Evolutionary conservation across 2,113 vertebrate species (phyloP).

Genomic region (Forbesichthys agassizii): DNA sequence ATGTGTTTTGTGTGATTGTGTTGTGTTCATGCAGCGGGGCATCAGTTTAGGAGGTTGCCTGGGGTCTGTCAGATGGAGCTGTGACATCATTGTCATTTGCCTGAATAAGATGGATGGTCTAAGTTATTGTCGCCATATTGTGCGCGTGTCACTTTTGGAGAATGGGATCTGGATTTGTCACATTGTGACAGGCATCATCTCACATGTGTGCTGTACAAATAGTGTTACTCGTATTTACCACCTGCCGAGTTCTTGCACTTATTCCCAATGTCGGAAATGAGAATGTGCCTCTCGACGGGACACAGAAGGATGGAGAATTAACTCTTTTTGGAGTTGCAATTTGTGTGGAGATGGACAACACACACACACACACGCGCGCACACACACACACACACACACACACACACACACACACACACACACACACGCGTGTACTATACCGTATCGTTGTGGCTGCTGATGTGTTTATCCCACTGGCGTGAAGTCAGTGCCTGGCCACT

Average conservation of each 20-base stretch:
- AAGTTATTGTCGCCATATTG: conserved; percentile 30
- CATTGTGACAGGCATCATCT: conserved; percentile 36
- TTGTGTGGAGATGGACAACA: neutral
- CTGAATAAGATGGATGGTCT: conserved; percentile 65
- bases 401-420: conserved; percentile 8
- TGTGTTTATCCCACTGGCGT: conserved; percentile 56
- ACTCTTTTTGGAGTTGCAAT: conserved; percentile 22
- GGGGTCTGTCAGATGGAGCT: conserved; percentile 50
- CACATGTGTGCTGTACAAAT: conserved; percentile 6
- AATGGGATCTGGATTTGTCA: conserved; percentile 40
- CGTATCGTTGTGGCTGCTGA: conserved; percentile 52
- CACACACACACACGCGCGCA: neutral
- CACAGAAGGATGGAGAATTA: neutral
- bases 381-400: conserved; percentile 10
- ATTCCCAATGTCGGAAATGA: conserved; percentile 14
- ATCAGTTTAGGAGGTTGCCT: conserved; percentile 41
- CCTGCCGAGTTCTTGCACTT: conserved; percentile 17
- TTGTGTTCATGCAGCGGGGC: conserved; percentile 43
- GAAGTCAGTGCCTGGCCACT: conserved; percentile 54
- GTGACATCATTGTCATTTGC: conserved; percentile 55
- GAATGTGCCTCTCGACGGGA: neutral
- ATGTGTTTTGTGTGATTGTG: conserved; percentile 42
- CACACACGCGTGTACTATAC: conserved; percentile 13
- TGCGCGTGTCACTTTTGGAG: conserved; percentile 33
- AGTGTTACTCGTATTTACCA: conserved; percentile 9